Evolutionary conservation across 2,888 invertebrate species (phyloP).

Genomic region (Nephrotoma flavescens): DNA sequence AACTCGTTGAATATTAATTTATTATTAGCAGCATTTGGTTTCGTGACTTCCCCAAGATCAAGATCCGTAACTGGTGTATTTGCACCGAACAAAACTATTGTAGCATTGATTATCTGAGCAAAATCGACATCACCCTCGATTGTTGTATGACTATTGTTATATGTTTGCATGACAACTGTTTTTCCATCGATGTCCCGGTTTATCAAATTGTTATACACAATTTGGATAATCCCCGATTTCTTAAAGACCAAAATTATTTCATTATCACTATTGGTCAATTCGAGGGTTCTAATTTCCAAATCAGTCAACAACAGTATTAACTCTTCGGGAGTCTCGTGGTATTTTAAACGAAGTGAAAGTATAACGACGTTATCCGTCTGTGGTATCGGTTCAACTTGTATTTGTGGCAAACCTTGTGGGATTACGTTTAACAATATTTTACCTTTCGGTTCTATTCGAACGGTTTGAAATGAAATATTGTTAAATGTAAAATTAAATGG

Average conservation of each 20-base stretch:
- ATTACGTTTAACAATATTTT: neutral
- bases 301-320: neutral
- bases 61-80: no score
- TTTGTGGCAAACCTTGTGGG: neutral
- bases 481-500: neutral
- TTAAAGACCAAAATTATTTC: neutral
- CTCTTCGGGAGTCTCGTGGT: neutral
- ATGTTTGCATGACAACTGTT: neutral
- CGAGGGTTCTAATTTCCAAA: neutral
- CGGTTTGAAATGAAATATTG: neutral
- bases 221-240: neutral
- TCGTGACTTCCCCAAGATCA: no score
- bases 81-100: neutral
- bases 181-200: neutral
- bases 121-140: neutral
- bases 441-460: neutral
- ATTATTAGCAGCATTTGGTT: no score
- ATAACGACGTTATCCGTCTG: neutral
- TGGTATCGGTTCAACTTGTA: neutral
- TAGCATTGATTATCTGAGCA: neutral
- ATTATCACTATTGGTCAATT: neutral
- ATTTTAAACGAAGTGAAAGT: neutral
- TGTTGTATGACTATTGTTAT: neutral
- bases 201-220: neutral
- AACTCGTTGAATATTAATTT: no score